Evolutionary conservation across 2,888 invertebrate species (phyloP), one percentile per base, ranked within the genome.

Genomic region (Ethmia dodecea): DNA sequence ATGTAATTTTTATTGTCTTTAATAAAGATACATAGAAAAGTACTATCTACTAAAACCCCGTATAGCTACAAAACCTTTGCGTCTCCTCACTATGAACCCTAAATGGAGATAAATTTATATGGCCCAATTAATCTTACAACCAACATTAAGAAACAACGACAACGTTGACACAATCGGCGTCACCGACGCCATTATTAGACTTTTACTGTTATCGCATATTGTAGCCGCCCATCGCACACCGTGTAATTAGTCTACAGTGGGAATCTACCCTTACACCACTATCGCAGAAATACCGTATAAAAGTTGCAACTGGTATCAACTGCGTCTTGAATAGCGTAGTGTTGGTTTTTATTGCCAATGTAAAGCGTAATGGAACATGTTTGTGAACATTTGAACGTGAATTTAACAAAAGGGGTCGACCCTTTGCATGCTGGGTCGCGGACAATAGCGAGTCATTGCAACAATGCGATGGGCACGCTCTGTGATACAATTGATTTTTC

Each of bases 141-240:
- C 41, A 47, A 70, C 65, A 78, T 81, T 78, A 76, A 66, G 63
- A 62, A 63, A 69, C 62, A 57, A 60, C 61, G 65, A 68, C 73
- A 57, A 60, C 71, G 73, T 78, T 74, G 72, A 76, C 74, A 71
- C 70, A 67, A 60, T 57, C 59, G 60, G 57, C 69, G 71, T 64
- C 60, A 61, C 50, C 49, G 43, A 52, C 34, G 58, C 70, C 72
- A 76, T 81, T 78, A 83, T 58, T 60, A 54, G 55, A 70, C 68
- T 79, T 83, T 86, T 80, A 84, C 74, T 80, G 77, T 81, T 83
- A 81, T 83, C 73, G 72, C 67, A 59, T 71, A 78, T 78, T 70
- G 79, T 77, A 22, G n/a, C 54, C 58, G 56, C 51, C 61, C 64
- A 65, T 60, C 59, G 58, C 49, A 54, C 63, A 64, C 65, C 60